Conservation (phyloP, 2,888 invertebrate species). For the Heliconius ismenius region DNA sequence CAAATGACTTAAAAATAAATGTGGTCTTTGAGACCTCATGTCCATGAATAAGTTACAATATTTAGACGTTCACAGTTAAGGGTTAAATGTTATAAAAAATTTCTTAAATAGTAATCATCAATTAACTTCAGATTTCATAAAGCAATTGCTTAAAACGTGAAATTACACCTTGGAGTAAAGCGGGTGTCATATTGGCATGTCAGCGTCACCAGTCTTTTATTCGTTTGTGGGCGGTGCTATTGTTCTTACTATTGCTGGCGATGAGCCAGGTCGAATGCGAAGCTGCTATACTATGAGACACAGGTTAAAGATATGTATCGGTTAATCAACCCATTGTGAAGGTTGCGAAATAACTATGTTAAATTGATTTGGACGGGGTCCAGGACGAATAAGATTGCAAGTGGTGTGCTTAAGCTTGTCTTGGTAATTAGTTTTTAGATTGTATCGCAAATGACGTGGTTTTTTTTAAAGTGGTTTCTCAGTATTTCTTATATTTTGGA, state of each 20-base stretch:
- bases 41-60: too few relatives aligned
- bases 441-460: neutral
- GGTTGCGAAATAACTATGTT: constrained; percentile 54
- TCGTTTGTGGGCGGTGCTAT: constrained; percentile 61
- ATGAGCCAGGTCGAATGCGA: constrained; percentile 68
- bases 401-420: constrained; percentile 5
- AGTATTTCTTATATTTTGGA: neutral
- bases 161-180: constrained; percentile 37
- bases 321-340: constrained; percentile 76
- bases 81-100: too few relatives aligned
- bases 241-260: constrained; percentile 57
- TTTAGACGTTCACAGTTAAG: too few relatives aligned
- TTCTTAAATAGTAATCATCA: neutral
- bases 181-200: constrained; percentile 42
- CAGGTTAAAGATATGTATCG: constrained; percentile 67
- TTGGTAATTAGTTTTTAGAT: constrained; percentile 7
- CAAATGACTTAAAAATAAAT: too few relatives aligned
- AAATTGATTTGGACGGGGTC: constrained; percentile 45
- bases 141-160: constrained; percentile 31
- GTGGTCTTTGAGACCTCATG: too few relatives aligned
- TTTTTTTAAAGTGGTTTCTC: neutral
- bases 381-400: constrained; percentile 30
- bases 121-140: neutral
- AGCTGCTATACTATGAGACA: constrained; percentile 62
- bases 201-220: constrained; percentile 54